Percentiles rank a stretch among this genome's conserved stretches.
phyloP scores from a whole-genome alignment of 2,797 vertebrate species.

The Euthynnus affinis region DNA sequence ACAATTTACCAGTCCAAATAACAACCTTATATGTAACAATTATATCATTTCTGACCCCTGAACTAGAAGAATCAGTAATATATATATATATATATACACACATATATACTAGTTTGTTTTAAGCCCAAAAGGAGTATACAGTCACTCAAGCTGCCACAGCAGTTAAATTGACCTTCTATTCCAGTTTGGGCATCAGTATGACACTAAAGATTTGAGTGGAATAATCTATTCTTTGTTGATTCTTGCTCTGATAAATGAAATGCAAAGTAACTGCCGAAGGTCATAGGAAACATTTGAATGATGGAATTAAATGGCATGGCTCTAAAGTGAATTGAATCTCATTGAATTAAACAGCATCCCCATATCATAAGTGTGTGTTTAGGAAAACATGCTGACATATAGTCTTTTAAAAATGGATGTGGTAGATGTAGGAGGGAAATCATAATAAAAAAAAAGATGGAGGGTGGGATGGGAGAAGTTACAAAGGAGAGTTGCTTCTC shows the following conservation, averaged over 20 bases:
- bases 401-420: slow-evolving; percentile 48
- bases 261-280: slow-evolving; percentile 46
- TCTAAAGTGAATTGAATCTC: slow-evolving; percentile 46
- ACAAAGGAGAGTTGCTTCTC: slow-evolving; percentile 32
- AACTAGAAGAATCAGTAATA: neutral
- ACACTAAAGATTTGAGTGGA: neutral
- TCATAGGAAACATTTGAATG: slow-evolving; percentile 49
- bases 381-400: slow-evolving; percentile 53
- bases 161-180: slow-evolving; percentile 2
- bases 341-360: slow-evolving; percentile 49
- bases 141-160: neutral
- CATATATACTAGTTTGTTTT: too few relatives aligned
- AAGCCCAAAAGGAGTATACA: neutral
- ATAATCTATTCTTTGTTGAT: slow-evolving; percentile 21
- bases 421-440: neutral
- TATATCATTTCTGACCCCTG: neutral
- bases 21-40: neutral
- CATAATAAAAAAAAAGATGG: slow-evolving; percentile 25
- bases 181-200: neutral
- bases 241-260: slow-evolving; percentile 32
- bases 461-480: slow-evolving; percentile 36
- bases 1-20: too few relatives aligned
- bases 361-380: slow-evolving; percentile 15
- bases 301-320: slow-evolving; percentile 39
- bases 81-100: too few relatives aligned